Evolutionary conservation across 2,888 invertebrate species (phyloP), one percentile per base, ranked within the genome.

Genomic region (Drosophila niveifrons): DNA sequence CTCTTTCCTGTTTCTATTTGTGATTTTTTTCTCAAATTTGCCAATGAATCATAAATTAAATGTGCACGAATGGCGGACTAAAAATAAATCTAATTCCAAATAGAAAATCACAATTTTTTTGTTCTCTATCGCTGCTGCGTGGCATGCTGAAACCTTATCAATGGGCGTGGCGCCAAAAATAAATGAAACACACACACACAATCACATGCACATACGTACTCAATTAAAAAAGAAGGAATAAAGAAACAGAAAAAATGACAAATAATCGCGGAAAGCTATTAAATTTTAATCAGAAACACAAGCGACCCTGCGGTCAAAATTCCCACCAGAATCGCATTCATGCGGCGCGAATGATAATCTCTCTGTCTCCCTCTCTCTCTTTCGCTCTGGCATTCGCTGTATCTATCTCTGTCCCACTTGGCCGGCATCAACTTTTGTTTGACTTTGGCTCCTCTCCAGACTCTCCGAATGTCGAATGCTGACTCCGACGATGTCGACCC

Each of bases 271-370:
- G 57, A 82, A 75, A 88, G 86, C 83, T 77, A 81, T 86, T 78
- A 83, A 86, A 81, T 80, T 85, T 86, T 84, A 88, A 85, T 86
- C 88, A 87, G 72, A 72, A 86, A 77, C 51, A 82, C 74, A 73
- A 74, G 72, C 71, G 88, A 84, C 78, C 80, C 88, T 64, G 85
- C 88, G 85, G 88, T 84, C 88, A 87, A 75, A 82, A 82, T 84
- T 84, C 85, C 80, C 87, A 80, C 69, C 72, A 78, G 53, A 55
- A 41, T 51, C 39, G 11, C 64, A 31, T 39, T 43, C 67, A 63
- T 69, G 29, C 53, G 62, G 48, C 44, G 50, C 44, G 36, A 62
- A 63, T 72, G 69, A 82, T 71, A 68, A 76, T 79, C 57, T 28
- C 72, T 17, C 48, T 2, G 2, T 34, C 15, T 43, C 43, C 9